These are phyloP conservation scores for Chromis chromis DNA, from an alignment of 2,797 vertebrate genomes.

Conservation along the genomic window DNA sequence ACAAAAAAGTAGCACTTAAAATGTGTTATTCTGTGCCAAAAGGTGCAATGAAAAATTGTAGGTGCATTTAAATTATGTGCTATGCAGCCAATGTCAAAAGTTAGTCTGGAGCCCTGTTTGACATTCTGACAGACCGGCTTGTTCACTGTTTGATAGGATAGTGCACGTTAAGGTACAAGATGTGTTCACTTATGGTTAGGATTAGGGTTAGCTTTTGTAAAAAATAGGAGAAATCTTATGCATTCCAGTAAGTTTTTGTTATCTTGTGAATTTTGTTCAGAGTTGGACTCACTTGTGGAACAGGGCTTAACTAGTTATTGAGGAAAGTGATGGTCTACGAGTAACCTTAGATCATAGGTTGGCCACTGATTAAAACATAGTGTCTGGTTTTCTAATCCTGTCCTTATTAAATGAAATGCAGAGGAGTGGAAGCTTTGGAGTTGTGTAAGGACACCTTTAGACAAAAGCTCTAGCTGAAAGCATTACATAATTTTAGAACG, in stretches of 20 bases:
- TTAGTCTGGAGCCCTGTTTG: not conserved
- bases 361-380: not conserved
- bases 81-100: too few relatives aligned
- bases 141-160: not conserved
- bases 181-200: too few relatives aligned
- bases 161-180: not conserved
- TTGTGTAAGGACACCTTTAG: not conserved
- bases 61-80: too few relatives aligned
- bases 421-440: not conserved
- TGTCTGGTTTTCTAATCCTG: not conserved
- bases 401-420: not conserved
- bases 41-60: too few relatives aligned
- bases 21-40: too few relatives aligned
- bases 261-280: too few relatives aligned
- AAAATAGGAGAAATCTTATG: not conserved
- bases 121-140: not conserved
- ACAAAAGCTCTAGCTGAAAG: not conserved
- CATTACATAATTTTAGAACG: not conserved
- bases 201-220: slow-evolving; percentile 5
- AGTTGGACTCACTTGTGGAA: not conserved
- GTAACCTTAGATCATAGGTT: not conserved
- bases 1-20: too few relatives aligned
- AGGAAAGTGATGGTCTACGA: not conserved
- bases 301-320: not conserved
- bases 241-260: not conserved